Evolutionary conservation across 2,888 invertebrate genomes (phyloP).

Genomic region (Mesorhabditis spiculigera): DNA sequence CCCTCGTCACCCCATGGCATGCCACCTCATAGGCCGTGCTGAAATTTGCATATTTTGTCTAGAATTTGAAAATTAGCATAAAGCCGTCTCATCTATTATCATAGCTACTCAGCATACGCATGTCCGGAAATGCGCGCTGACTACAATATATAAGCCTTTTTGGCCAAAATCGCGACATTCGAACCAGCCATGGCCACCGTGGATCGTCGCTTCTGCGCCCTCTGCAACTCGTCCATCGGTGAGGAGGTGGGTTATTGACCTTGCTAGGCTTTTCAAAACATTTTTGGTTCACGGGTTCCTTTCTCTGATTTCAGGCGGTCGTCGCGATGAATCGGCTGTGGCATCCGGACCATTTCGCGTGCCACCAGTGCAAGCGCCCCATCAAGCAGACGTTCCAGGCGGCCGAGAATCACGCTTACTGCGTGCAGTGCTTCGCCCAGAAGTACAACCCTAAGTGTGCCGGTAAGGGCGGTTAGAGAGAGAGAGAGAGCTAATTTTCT

Average conservation of each 20-base stretch:
- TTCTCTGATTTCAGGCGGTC: slow-evolving; percentile 24
- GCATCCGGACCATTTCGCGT: slow-evolving; percentile 99
- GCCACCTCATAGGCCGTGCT: slow-evolving; percentile 84
- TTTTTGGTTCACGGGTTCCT: not conserved
- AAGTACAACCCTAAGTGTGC: slow-evolving; percentile 57
- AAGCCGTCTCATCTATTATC: not conserved
- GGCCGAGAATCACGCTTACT: slow-evolving; percentile 50
- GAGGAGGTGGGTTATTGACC: slow-evolving; percentile 32
- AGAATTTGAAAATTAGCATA: slow-evolving; percentile 2
- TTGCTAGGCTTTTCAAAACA: not conserved
- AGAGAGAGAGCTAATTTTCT: too few relatives aligned
- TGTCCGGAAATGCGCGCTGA: too few relatives aligned
- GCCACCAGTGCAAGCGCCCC: slow-evolving; percentile 75
- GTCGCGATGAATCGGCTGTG: slow-evolving; percentile 90
- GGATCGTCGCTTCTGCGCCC: slow-evolving; percentile 49
- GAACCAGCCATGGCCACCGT: slow-evolving; percentile 11
- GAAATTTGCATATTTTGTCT: slow-evolving; percentile 19
- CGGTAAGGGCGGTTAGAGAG: slow-evolving; percentile 17
- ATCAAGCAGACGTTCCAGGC: slow-evolving; percentile 56
- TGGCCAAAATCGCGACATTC: too few relatives aligned
- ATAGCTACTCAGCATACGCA: too few relatives aligned
- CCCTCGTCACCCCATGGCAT: slow-evolving; percentile 84
- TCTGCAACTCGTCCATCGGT: slow-evolving; percentile 46
- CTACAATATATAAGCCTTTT: too few relatives aligned
- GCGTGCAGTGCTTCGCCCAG: slow-evolving; percentile 51